phyloP scores from a whole-genome alignment of 2,113 vertebrate genomes.

The Argyrosomus japonicus region DNA sequence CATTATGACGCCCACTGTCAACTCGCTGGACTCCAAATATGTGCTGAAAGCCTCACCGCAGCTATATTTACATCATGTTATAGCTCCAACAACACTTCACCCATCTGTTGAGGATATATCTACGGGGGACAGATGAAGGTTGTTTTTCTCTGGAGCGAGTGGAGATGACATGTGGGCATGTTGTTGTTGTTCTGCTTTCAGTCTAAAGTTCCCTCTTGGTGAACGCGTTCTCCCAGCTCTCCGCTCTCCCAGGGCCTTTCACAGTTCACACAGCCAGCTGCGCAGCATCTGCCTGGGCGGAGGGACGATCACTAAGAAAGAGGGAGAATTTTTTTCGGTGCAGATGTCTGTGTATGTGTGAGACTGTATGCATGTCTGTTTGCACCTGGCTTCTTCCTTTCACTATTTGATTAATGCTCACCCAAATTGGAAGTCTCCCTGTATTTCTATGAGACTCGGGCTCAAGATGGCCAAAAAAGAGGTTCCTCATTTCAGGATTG shows the following conservation, averaged over 20 bases:
- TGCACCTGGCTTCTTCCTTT: conserved; percentile 23
- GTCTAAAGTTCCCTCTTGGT: conserved; percentile 47
- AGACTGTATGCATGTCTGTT: background rate
- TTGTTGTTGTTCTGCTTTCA: conserved; percentile 58
- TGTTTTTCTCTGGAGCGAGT: conserved; percentile 41
- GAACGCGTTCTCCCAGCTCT: conserved; percentile 37
- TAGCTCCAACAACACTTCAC: conserved; percentile 4
- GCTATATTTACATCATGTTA: conserved; percentile 34
- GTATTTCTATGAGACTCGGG: background rate
- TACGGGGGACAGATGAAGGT: conserved; percentile 27
- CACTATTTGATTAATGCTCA: background rate
- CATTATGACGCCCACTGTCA: conserved; percentile 14
- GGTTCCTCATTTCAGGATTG: background rate
- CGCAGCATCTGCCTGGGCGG: conserved; percentile 50
- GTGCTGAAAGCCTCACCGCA: conserved; percentile 5
- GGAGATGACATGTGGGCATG: conserved; percentile 39
- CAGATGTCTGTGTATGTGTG: conserved; percentile 1
- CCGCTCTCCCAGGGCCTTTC: conserved; percentile 48
- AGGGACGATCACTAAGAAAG: conserved; percentile 1
- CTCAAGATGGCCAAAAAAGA: background rate
- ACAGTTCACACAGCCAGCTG: conserved; percentile 65
- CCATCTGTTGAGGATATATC: conserved; percentile 54
- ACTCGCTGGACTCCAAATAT: background rate
- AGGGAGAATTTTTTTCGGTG: background rate
- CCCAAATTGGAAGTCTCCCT: background rate